These are phyloP conservation scores for Anneissia japonica DNA, from an alignment of 35 echinoderm and acorn worm genomes.

Conservation along the genomic window DNA sequence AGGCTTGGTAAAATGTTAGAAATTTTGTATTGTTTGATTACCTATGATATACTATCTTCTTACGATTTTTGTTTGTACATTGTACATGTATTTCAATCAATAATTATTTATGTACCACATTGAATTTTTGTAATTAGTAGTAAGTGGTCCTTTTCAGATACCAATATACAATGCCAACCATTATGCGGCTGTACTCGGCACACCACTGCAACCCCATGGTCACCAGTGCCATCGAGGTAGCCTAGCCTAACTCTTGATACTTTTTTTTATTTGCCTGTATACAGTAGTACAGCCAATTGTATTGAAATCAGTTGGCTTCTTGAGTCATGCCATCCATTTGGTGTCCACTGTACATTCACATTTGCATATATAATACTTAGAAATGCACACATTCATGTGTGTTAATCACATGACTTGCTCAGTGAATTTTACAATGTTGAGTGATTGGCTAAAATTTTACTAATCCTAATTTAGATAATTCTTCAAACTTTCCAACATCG, in stretches of 20 bases:
- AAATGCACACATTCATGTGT: background rate
- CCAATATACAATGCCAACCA: conserved; percentile 88
- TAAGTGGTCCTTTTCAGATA: conserved; percentile 52
- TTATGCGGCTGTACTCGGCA: conserved; percentile 74
- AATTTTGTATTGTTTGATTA: too few species aligned
- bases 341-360: background rate
- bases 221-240: conserved; percentile 78
- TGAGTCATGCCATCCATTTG: background rate
- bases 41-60: too few species aligned
- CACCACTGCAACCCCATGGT: conserved; percentile 80
- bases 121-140: too few species aligned
- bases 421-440: background rate
- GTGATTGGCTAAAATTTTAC: too few species aligned
- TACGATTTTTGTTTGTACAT: too few species aligned
- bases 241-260: background rate
- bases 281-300: background rate
- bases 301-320: background rate
- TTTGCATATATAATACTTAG: background rate
- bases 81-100: too few species aligned
- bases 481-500: too few species aligned
- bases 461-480: too few species aligned
- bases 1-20: too few species aligned
- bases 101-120: too few species aligned
- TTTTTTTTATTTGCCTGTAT: too few species aligned
- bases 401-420: background rate